Evolutionary conservation across 2,113 vertebrate species (phyloP), one percentile per base, ranked within the genome.

Genomic region (Microtus ochrogaster): DNA sequence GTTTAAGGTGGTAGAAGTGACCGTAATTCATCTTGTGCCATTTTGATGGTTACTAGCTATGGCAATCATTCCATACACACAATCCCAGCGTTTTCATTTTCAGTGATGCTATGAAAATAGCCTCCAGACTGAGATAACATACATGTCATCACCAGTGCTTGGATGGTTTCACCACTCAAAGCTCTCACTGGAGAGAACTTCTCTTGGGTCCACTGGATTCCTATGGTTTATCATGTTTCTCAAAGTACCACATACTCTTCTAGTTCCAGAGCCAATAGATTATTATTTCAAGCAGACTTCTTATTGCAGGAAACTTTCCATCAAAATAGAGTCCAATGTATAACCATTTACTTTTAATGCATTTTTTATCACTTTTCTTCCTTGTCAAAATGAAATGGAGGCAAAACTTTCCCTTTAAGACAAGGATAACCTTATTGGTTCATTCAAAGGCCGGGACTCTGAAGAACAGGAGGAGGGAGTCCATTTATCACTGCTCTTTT

Each of bases 261-360:
- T 63, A 26, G 22, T 65, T 95, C 61, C 30, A 95, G 52, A 44
- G 65, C 92, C 61, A 66, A 66, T 49, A 90, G 44, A n/a, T 94
- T 87, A 89, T 92, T 97, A 96, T 96, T 94, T 95, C 84, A 92
- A 90, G 73, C 87, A 95, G 73, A 90, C 2, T 33, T 89, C 55
- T 92, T 95, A 95, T 90, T 92, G 70, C 81, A 96, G 96, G 92
- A 97, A 97, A 86, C 44, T 94, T 97, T 95, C 82, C 92, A 95
- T 96, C 95, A 93, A 76, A 93, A 14, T 39, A 36, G 36, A 93
- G 84, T 87, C 61, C 61, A 86, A 63, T 44, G 82, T 93, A 86
- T 44, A 44, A 39, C 58, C 28, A 89, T 95, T 95, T 94, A 92
- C n/a, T 94, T 95, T 93, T 85, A 96, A 93, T 93, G 79, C 77